Evolutionary conservation across 2,113 vertebrate genomes (phyloP).

Genomic region (Gracilinanus agilis): DNA sequence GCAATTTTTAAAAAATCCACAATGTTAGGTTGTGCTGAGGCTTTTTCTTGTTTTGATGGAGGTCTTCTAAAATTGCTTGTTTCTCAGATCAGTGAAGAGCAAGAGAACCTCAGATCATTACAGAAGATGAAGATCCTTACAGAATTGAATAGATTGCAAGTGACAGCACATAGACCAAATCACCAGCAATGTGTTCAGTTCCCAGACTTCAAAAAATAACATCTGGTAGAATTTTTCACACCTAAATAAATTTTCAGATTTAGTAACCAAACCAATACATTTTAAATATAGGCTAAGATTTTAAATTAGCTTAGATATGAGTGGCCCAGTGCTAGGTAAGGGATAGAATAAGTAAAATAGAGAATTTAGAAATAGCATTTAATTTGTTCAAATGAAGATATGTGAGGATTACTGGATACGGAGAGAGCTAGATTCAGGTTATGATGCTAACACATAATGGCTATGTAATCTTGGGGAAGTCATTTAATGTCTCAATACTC

Average conservation of each 20-base stretch:
- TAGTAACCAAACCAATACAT: constrained; percentile 68
- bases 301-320: constrained; percentile 36
- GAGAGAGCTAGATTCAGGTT: background rate
- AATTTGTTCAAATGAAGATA: background rate
- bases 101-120: constrained; percentile 78
- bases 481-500: background rate
- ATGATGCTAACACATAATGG: background rate
- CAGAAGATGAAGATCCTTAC: constrained; percentile 79
- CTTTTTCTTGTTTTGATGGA: constrained; percentile 78
- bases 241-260: constrained; percentile 64
- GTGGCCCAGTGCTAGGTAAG: background rate
- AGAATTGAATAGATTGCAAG: constrained; percentile 72
- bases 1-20: constrained; percentile 58
- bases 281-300: constrained; percentile 60
- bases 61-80: constrained; percentile 82
- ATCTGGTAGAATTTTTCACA: constrained; percentile 72
- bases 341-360: constrained; percentile 47
- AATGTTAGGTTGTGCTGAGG: constrained; percentile 57
- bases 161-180: constrained; percentile 71
- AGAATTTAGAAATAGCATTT: constrained; percentile 17
- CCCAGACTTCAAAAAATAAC: constrained; percentile 70
- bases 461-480: background rate
- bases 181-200: constrained; percentile 51
- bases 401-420: too few species aligned
- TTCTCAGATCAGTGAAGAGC: constrained; percentile 83